Evolutionary conservation across 2,113 vertebrate genomes (phyloP), one percentile per base, ranked within the genome.

Genomic region (Mionectes macconnelli): DNA sequence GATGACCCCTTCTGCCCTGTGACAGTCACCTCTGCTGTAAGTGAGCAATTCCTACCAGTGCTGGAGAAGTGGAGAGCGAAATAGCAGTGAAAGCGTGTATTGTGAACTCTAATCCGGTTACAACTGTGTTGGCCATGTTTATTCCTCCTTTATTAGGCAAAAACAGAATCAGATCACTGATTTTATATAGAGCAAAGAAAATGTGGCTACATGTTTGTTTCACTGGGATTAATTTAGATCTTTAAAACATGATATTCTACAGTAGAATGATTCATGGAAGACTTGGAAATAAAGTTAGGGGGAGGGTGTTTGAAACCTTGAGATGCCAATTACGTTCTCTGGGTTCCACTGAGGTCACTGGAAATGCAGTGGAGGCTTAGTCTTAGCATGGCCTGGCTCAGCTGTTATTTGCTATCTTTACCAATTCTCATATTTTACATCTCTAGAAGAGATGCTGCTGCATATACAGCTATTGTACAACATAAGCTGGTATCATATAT

Each of bases 321-420:
- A 76, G n/a, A 62, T 22, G n/a, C 14, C 62, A 45, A 0, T 59
- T 55, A 69, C 57, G 30, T 67, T 75, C 33, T 77, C 60, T 84
- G 33, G 68, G 33, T 35, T 84, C 37, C 57, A 76, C 44, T 45
- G 42, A 89, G 86, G 88, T 76, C 50, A 49, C 4, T 37, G 73
- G 47, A 93, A 84, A 80, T 50, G 30, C 44, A 84, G n/a, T 18
- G 39, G 9, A 42, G 44, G 22, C 77, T 88, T 42, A 23, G 49
- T 70, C 74, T 93, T 74, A 77, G 37, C 68, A 49, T 30, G 35
- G 56, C 89, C 84, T 92, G 93, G 39, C 19, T 72, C 84, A 83
- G 83, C 73, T 69, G 94, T 93, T 94, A 76, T 25, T 94, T 74
- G 93, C 94, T 94, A 88, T 94, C 85, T 93, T 63, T 50, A 91